Conservation (phyloP, 1,140 invertebrate genomes). For the Drosophila nannoptera region DNA sequence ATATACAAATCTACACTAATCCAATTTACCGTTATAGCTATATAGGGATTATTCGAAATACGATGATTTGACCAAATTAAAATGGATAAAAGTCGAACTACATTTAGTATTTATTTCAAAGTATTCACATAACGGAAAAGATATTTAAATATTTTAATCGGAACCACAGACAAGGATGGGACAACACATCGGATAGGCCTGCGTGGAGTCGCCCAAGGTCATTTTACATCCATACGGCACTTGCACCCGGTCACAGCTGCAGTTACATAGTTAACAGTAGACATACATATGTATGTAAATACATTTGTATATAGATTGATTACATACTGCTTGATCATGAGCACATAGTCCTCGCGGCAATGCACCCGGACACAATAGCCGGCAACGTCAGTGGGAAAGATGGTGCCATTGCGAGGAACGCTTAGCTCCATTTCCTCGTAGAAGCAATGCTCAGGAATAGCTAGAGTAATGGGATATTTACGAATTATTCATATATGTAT, state of each 20-base stretch:
- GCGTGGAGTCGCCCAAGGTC: slow-evolving; percentile 42
- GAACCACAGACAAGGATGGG: slow-evolving; percentile 27
- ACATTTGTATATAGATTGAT: background rate
- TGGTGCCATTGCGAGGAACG: slow-evolving; percentile 42
- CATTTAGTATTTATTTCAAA: too few species aligned
- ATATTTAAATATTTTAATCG: background rate
- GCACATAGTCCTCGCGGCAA: slow-evolving; percentile 63
- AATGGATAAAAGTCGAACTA: too few species aligned
- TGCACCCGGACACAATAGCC: slow-evolving; percentile 47
- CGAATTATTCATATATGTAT: background rate
- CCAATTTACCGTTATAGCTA: too few species aligned
- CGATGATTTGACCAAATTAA: too few species aligned
- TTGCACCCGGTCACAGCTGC: slow-evolving; percentile 56
- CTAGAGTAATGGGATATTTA: slow-evolving; percentile 14
- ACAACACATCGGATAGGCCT: slow-evolving; percentile 55
- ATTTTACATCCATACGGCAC: slow-evolving; percentile 42
- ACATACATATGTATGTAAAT: background rate
- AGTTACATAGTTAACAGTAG: background rate
- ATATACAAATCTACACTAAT: too few species aligned
- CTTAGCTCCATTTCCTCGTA: slow-evolving; percentile 60
- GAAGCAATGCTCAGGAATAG: slow-evolving; percentile 45
- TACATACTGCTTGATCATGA: slow-evolving; percentile 65
- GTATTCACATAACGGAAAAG: background rate
- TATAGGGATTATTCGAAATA: too few species aligned
- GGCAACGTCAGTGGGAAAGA: slow-evolving; percentile 34